Percentiles rank a stretch among this genome's conserved stretches.
Evolutionary conservation across 1,140 invertebrate species (phyloP).

Genomic region (Drosophila neocordata): DNA sequence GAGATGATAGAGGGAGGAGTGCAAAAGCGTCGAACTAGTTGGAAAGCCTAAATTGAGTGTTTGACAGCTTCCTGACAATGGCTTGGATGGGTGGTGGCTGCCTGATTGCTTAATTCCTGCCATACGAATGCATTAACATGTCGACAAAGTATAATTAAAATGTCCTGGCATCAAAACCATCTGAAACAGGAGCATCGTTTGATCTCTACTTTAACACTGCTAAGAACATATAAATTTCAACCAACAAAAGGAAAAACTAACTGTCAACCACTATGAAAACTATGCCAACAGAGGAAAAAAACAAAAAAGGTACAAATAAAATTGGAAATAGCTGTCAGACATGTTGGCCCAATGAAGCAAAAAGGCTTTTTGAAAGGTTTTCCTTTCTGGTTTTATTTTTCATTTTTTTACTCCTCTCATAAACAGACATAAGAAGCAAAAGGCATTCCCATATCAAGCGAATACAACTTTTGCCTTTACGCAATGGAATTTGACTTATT

Average conservation of each 20-base stretch:
- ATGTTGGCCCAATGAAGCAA: neutral
- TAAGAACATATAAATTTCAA: neutral
- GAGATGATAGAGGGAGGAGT: neutral
- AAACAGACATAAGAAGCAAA: constrained; percentile 17
- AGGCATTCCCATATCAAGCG: neutral
- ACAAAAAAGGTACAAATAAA: constrained; percentile 10
- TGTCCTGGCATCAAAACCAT: constrained; percentile 57
- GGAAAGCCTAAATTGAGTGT: constrained; percentile 59
- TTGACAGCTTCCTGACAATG: constrained; percentile 40
- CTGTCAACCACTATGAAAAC: neutral
- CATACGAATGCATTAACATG: constrained; percentile 71
- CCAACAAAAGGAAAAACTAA: constrained; percentile 2
- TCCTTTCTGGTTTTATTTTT: constrained; percentile 29
- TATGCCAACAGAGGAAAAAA: neutral
- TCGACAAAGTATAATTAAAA: constrained; percentile 70
- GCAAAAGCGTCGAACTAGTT: constrained; percentile 38
- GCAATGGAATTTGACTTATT: neutral
- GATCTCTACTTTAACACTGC: neutral
- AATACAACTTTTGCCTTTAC: neutral
- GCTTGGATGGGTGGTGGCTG: constrained; percentile 15
- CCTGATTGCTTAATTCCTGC: constrained; percentile 74
- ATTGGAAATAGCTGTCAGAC: neutral
- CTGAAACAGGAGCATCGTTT: neutral
- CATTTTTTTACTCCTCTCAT: constrained; percentile 35
- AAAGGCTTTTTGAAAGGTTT: constrained; percentile 1